Conservation (phyloP, 1,140 invertebrate species). For the Drosophila persimilis region DNA sequence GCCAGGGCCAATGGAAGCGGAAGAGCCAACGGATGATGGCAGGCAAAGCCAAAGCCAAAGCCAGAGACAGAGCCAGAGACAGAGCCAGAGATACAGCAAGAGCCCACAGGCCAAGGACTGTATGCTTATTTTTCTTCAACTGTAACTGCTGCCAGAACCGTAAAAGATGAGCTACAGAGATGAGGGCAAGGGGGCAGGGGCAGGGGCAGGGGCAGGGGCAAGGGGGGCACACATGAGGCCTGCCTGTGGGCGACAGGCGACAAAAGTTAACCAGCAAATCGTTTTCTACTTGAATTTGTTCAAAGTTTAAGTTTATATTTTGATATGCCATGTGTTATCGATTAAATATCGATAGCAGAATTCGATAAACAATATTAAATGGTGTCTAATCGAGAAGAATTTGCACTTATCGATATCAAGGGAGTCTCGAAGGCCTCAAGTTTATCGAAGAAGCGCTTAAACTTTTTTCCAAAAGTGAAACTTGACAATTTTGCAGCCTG, state of each 20-base stretch:
- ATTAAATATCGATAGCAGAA: too few species aligned
- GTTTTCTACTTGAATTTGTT: neutral
- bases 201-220: slow-evolving; percentile 2
- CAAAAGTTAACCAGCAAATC: slow-evolving; percentile 38
- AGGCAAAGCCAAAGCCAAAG: slow-evolving; percentile 27
- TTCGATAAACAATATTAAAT: too few species aligned
- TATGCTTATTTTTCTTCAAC: slow-evolving; percentile 73
- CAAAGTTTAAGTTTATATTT: too few species aligned
- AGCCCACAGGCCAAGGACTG: slow-evolving; percentile 59
- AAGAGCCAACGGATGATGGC: slow-evolving; percentile 63
- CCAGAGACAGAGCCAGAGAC: slow-evolving; percentile 26
- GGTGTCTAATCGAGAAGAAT: too few species aligned
- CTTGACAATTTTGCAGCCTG: too few species aligned
- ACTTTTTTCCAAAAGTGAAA: too few species aligned
- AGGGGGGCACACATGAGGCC: slow-evolving; percentile 2
- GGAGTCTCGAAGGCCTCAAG: too few species aligned
- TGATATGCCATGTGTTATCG: too few species aligned
- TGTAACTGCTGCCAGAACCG: slow-evolving; percentile 43
- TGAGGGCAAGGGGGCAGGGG: neutral
- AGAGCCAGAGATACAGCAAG: slow-evolving; percentile 20
- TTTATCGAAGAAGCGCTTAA: too few species aligned
- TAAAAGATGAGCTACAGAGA: slow-evolving; percentile 8
- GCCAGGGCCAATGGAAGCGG: slow-evolving; percentile 57
- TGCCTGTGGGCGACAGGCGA: slow-evolving; percentile 32
- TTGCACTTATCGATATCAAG: too few species aligned